phyloP scores from a whole-genome alignment of 2,113 vertebrate species.

The Clarias gariepinus region DNA sequence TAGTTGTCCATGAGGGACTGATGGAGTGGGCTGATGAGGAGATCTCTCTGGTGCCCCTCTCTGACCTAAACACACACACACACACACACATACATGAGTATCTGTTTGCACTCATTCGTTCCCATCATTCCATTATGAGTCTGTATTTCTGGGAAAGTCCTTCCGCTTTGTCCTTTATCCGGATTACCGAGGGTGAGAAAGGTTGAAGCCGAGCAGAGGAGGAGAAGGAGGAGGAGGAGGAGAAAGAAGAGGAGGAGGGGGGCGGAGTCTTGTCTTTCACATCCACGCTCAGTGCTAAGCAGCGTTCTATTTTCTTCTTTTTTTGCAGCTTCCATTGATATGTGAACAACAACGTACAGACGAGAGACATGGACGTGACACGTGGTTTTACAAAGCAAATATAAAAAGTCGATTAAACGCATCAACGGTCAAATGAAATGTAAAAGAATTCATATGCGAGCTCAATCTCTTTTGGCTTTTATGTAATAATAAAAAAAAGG shows the following conservation, averaged over 20 bases:
- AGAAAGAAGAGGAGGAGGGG: background rate
- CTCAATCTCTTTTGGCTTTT: constrained; percentile 48
- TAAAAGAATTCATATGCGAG: constrained; percentile 16
- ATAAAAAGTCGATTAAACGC: constrained; percentile 31
- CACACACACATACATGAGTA: background rate
- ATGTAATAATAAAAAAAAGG: background rate
- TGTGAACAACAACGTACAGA: constrained; percentile 6
- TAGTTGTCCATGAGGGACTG: constrained; percentile 20
- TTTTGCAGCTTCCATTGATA: constrained; percentile 2
- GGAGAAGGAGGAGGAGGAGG: background rate
- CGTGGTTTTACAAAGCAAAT: constrained; percentile 23
- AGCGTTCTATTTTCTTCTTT: background rate
- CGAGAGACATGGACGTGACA: background rate
- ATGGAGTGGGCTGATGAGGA: constrained; percentile 9
- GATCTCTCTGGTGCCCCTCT: constrained; percentile 21
- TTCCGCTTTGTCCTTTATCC: background rate
- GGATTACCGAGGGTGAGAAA: background rate
- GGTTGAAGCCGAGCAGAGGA: background rate
- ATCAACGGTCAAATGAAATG: constrained; percentile 18
- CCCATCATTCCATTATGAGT: constrained; percentile 1
- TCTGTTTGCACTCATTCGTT: constrained; percentile 14
- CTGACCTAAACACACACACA: background rate
- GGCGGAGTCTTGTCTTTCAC: background rate
- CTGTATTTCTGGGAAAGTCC: background rate
- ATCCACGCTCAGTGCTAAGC: constrained; percentile 24